Base-by-base conservation (phyloP, 2,113 vertebrate genomes). In the Megaleporinus macrocephalus region DNA sequence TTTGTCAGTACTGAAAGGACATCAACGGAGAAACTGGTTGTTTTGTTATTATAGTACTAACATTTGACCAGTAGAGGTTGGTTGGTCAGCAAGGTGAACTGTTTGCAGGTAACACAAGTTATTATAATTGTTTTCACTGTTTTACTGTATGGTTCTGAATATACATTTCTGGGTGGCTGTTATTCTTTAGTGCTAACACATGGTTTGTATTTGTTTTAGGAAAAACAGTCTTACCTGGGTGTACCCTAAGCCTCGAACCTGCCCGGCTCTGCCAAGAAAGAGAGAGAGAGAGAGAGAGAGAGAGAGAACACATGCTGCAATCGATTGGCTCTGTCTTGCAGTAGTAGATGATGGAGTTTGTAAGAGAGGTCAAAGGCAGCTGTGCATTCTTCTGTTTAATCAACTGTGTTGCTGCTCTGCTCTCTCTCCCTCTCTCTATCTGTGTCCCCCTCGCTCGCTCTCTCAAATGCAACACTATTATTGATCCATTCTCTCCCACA, bases 371-470 rank as follows among this genome's bases (percentile, higher is more conserved):
- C 71, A 84, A 79, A 70, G 65, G 53, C 72, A 74, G 59, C 73
- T 81, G 81, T 80, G 76, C 41, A 76, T 76, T 84, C 80, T 49
- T 81, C 59, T 51, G 57, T 83, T 72, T 87, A 85, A 85, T 83
- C 81, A 69, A 78, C 22, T 76, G 36, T 53, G 63, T 22, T 75
- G 47, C 68, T 49, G n/a, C 44, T 70, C 33, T 73, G 18, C 75
- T 16, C 78, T 81, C 73, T 76, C 65, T 41, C n/a, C n/a, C n/a
- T n/a, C 77, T 76, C 61, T 80, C 62, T 57, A 55, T 57, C 55
- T 57, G 20, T 57, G 30, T 36, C 6, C 63, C 61, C 36, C 41
- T 4, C 22, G 59, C 79, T 79, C 82, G 61, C 57, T 51, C 74
- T 44, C 59, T 75, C 41, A 76, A 76, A 79, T 62, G 76, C 30